A percentile compares a stretch with the other conserved stretches of the same genome.
Conservation (phyloP, 2,113 vertebrate species). For the Delphinus delphis region DNA sequence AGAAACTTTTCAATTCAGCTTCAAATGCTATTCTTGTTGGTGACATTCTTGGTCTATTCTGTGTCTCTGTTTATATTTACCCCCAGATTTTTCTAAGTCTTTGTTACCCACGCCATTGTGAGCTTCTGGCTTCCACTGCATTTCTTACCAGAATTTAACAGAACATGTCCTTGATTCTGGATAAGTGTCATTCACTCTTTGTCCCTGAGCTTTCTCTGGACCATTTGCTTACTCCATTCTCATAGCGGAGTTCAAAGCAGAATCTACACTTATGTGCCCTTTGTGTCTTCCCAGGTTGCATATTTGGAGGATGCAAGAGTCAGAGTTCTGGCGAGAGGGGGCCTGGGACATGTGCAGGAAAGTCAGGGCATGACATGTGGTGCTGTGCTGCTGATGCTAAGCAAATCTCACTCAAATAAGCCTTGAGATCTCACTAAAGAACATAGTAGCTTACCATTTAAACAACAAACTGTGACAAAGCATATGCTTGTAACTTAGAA, state of each 20-base stretch:
- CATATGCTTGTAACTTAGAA: constrained; percentile 82
- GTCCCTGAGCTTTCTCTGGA: neutral
- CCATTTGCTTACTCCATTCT: neutral
- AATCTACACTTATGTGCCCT: neutral
- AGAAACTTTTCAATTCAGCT: neutral
- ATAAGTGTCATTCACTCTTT: neutral
- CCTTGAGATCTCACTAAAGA: constrained; percentile 51
- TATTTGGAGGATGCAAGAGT: neutral
- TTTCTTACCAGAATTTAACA: neutral
- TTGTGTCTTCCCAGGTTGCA: neutral
- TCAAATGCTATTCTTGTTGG: neutral
- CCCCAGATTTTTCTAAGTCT: neutral
- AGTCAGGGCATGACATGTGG: neutral
- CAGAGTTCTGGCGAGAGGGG: neutral
- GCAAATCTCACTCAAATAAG: constrained; percentile 21
- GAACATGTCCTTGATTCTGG: neutral
- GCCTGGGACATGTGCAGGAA: neutral
- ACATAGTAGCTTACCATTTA: constrained; percentile 64
- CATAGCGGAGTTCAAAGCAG: neutral
- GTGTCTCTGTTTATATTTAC: neutral
- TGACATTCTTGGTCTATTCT: neutral
- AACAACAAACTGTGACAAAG: constrained; percentile 81
- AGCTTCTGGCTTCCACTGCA: neutral
- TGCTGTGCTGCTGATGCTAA: constrained; percentile 42
- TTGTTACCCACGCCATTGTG: neutral